Evolutionary conservation across 1,140 invertebrate species (phyloP).

Genomic region (Ostrea edulis): DNA sequence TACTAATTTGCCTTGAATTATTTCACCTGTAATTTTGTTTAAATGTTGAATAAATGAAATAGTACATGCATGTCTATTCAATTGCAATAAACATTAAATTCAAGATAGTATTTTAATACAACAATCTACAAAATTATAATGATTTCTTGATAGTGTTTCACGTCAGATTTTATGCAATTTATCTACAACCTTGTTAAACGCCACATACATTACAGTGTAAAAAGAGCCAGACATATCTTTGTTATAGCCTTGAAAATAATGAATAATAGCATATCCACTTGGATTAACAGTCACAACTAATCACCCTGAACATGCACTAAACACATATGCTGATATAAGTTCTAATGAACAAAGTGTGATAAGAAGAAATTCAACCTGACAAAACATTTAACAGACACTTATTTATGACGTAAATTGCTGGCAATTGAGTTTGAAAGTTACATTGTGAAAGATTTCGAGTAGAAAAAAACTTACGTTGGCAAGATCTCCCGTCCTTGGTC

Average conservation of each 20-base stretch:
- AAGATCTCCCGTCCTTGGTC: slow-evolving; percentile 64
- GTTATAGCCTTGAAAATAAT: not conserved
- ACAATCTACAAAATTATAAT: no score
- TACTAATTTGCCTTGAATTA: no score
- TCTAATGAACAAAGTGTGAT: slow-evolving; percentile 20
- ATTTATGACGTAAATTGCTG: slow-evolving; percentile 20
- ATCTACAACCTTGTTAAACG: not conserved
- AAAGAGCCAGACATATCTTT: not conserved
- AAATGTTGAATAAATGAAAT: no score
- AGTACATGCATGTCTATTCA: no score
- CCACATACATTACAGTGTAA: not conserved
- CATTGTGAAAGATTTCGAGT: not conserved
- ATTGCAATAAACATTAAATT: no score
- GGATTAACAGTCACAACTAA: slow-evolving; percentile 14
- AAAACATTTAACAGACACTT: slow-evolving; percentile 37
- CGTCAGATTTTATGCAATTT: not conserved
- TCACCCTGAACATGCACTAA: slow-evolving; percentile 18
- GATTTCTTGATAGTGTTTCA: not conserved
- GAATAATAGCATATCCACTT: not conserved
- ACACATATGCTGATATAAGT: not conserved
- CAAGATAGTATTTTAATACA: no score
- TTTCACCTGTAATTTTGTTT: no score
- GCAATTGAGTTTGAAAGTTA: not conserved
- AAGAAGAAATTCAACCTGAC: slow-evolving; percentile 37
- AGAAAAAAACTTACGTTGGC: slow-evolving; percentile 63